Evolutionary conservation across 2,113 vertebrate species (phyloP).

Genomic region (Ginglymostoma cirratum): DNA sequence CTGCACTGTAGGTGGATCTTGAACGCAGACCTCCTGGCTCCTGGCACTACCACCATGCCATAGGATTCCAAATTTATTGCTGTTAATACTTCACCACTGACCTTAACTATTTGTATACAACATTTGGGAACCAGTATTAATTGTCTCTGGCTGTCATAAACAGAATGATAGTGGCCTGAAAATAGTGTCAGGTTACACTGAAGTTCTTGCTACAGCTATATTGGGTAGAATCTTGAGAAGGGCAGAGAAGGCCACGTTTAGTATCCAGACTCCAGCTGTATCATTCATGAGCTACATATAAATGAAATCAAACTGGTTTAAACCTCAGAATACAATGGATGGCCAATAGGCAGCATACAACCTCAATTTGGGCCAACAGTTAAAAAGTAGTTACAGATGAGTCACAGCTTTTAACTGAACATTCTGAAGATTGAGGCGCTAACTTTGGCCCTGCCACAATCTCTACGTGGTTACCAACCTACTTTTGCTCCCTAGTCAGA

Average conservation of each 20-base stretch:
- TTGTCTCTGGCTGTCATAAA: neutral
- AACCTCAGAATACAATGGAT: neutral
- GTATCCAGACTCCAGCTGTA: neutral
- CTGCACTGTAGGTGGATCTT: no score
- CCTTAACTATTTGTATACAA: neutral
- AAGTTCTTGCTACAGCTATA: neutral
- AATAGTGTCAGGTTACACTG: neutral
- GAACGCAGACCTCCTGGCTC: no score
- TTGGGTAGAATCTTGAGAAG: neutral
- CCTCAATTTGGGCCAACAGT: neutral
- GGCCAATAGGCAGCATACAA: neutral
- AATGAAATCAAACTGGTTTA: neutral
- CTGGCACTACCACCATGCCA: no score
- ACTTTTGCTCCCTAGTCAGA: neutral
- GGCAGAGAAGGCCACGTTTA: neutral
- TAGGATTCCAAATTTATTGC: no score
- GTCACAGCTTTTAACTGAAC: neutral
- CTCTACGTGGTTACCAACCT: neutral
- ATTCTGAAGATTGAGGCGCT: neutral
- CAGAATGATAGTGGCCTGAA: neutral
- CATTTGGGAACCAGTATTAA: neutral
- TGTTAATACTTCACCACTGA: neutral
- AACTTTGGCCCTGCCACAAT: neutral
- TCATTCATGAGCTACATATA: neutral
- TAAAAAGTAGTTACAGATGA: neutral